Base-by-base conservation (phyloP, 2,888 invertebrate genomes). In the Catocala sponsa region DNA sequence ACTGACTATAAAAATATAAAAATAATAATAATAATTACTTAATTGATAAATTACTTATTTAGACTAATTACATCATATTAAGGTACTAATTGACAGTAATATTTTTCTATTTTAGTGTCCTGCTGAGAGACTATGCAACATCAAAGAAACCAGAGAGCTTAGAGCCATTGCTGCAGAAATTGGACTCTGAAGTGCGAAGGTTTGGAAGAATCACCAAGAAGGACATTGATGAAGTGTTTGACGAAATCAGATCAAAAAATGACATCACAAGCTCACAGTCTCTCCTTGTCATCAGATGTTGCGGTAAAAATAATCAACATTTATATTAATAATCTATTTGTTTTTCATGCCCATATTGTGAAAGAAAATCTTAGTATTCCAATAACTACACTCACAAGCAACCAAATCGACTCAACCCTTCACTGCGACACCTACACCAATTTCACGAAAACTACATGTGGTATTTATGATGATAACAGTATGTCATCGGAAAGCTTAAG, bases 261-360 rank as follows among this genome's bases (percentile, higher is more conserved):
- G 95, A 96, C 54, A 97, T 97, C 0, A 97, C 97, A 0, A 97
- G 97, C 75, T 96, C 97, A 41, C 97, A 98, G 78, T 97, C 97
- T 0, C 84, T 98, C 52, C 88, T 98, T 77, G 95, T 98, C 15
- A 97, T 98, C 67, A 95, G 98, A 82, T 98, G 98, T 86, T 98
- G 98, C 84, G 98, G 98, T 83, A 92, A 86, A 89, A 46, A 33
- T 15, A n/a, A 32, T n/a, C 5, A 6, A 50, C 38, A 12, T 7
- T 2, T 25, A 50, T 25, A 25, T 25, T 25, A 25, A 2, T 25
- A 1, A 25, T 25, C 25, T 25, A 25, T 25, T 25, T 25, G 2
- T 1, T 25, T 25, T 25, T 25, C 2, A 25, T 11, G 13, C 38
- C 38, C 41, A 12, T 25, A 15, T 15, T 13, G 13, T n/a, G n/a